These are phyloP conservation scores for Oeneis ivallda DNA, from an alignment of 2,888 invertebrate genomes.

Conservation along the genomic window DNA sequence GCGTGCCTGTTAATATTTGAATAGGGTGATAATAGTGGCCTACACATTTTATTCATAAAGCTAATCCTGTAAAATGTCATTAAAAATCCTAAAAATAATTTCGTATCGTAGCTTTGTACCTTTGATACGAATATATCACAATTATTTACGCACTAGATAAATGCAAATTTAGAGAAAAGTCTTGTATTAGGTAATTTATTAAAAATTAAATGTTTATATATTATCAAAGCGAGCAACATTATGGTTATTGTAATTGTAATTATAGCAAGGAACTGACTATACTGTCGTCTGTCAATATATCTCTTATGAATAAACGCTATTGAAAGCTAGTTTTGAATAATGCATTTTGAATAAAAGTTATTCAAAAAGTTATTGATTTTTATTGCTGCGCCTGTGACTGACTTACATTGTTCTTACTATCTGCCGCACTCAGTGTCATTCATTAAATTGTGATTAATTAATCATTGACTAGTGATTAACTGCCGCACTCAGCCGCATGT, in stretches of 20 bases:
- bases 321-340: constrained; percentile 1
- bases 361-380: constrained; percentile 4
- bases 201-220: constrained; percentile 64
- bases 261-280: constrained; percentile 44
- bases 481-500: too few species aligned
- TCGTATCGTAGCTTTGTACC: constrained; percentile 20
- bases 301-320: constrained; percentile 12
- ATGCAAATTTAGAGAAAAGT: constrained; percentile 53
- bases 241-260: constrained; percentile 59
- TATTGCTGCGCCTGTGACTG: neutral
- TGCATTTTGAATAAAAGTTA: constrained; percentile 4
- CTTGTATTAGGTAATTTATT: constrained; percentile 53
- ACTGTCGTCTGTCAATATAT: constrained; percentile 8
- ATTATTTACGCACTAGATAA: constrained; percentile 61
- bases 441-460: too few species aligned
- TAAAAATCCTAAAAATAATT: constrained; percentile 9
- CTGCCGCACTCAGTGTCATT: too few species aligned
- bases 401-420: neutral
- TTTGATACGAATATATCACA: constrained; percentile 22
- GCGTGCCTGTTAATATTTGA: too few species aligned
- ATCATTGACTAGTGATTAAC: too few species aligned
- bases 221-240: constrained; percentile 57
- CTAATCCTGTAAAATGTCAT: constrained; percentile 18
- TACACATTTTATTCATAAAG: neutral
- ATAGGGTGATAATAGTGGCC: too few species aligned